Evolutionary conservation across 2,113 vertebrate genomes (phyloP).

Genomic region (Amazona guildingii): DNA sequence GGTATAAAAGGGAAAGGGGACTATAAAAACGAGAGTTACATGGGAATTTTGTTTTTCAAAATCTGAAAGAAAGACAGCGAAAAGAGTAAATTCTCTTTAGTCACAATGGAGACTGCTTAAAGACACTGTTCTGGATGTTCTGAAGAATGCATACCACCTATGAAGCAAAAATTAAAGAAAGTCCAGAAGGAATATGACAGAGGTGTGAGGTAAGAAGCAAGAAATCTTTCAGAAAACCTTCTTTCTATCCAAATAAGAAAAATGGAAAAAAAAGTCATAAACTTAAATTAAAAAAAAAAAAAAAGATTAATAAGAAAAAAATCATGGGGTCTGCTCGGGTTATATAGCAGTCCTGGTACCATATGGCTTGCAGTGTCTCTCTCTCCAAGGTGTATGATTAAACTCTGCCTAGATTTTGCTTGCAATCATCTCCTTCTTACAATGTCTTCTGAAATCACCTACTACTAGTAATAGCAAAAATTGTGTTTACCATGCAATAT

Average conservation of each 20-base stretch:
- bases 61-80: background rate
- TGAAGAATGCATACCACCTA: background rate
- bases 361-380: background rate
- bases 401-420: background rate
- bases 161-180: background rate
- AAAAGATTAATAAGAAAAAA: background rate
- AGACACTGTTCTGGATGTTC: background rate
- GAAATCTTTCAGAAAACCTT: background rate
- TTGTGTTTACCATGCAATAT: background rate
- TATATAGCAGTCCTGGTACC: background rate
- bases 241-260: background rate
- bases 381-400: background rate
- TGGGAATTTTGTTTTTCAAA: background rate
- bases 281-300: background rate
- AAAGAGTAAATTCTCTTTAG: background rate
- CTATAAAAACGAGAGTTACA: background rate
- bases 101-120: background rate
- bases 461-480: background rate
- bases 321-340: rapidly evolving
- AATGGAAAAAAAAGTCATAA: rapidly evolving
- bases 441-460: background rate
- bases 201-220: background rate
- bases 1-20: background rate
- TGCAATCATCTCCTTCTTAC: background rate
- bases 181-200: background rate